Evolutionary conservation across 2,113 vertebrate genomes (phyloP), one percentile per base, ranked within the genome.

Genomic region (Collichthys lucidus): DNA sequence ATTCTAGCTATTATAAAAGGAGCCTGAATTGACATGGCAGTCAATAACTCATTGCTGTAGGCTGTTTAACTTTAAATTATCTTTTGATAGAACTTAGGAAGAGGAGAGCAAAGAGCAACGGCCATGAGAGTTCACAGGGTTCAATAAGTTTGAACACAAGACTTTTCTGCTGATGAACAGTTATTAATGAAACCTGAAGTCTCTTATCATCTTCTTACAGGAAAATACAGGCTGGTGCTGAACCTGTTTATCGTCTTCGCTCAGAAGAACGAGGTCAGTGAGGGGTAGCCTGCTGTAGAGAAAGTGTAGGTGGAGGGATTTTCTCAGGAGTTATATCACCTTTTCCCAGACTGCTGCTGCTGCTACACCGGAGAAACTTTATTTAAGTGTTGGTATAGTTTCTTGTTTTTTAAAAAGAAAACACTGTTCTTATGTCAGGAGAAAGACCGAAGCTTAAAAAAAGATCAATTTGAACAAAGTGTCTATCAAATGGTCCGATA

Each of bases 251-350:
- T 94, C 92, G 20, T 60, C 68, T 17, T 68, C 72, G 67, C 80
- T 83, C 92, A 93, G 92, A 82, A 74, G 74, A 89, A 84, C 71
- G 11, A 53, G 73, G 69, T 85, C 82, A 79, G 14, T 86, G 87
- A 92, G 69, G 92, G 84, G 91, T 64, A 89, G 75, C 87, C 85
- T 87, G 71, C 57, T 42, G 73, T 60, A 89, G 76, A 77, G 35
- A 66, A 50, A 57, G 31, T 49, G 22, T 29, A 60, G 66, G 80
- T 68, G 50, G 68, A 66, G 52, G 57, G 57, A 72, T 22, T 85
- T 74, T 74, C 63, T 79, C 52, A 52, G 15, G 44, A 42, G 53
- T 79, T 75, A 75, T 90, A 92, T 93, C 80, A 77, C 76, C 49
- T 79, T 74, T 77, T 59, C 16, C 31, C 31, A 35, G 31, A 35